Evolutionary conservation across 2,797 vertebrate species (phyloP), one percentile per base, ranked within the genome.

Genomic region (Lepilemur septentrionalis): DNA sequence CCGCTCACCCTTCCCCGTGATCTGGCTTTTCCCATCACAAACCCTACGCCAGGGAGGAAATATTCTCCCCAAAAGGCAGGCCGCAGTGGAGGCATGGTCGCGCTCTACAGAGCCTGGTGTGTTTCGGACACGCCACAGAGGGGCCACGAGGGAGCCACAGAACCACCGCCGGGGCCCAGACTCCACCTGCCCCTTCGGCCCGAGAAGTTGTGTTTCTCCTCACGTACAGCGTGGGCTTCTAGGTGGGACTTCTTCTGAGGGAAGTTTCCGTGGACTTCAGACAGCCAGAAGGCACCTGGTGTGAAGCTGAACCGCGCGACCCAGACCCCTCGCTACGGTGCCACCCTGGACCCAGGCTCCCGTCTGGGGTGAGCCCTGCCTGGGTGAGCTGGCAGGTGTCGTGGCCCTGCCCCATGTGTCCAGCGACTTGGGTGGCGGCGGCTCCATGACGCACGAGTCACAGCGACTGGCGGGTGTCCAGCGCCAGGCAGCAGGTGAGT

Each of bases 121-220:
- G 32, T 76, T 2, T 0, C 1, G 7, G 48, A 7, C n/a, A 2
- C 4, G 11, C 46, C 17, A 32, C 18, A 4, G 12, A 65, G 7
- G 35, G 35, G 43, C 70, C 86, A 38, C 13, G 38, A 25, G 38
- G 38, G 69, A 5, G 38, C 70, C 38, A 28, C 23, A 46, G 25
- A 72, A 14, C 41, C 69, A 43, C 23, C 13, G 38, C 22, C 13
- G 69, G 72, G 72, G 9, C 43, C 30, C 43, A 5, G 43, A 11
- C 13, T 25, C 32, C 20, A 18, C 48, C 46, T 11, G 41, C 41
- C 41, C 25, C 25, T 72, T 7, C 61, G 32, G 0, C 38, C 70
- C 28, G 23, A 43, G 41, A 23, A 30, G 61, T 25, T 43, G 25
- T 15, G 23, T 72, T 43, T 46, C 70, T 28, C 23, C 28, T 72